Evolutionary conservation across 2,888 invertebrate species (phyloP), one percentile per base, ranked within the genome.

Genomic region (Chrysopilus asiliformis): DNA sequence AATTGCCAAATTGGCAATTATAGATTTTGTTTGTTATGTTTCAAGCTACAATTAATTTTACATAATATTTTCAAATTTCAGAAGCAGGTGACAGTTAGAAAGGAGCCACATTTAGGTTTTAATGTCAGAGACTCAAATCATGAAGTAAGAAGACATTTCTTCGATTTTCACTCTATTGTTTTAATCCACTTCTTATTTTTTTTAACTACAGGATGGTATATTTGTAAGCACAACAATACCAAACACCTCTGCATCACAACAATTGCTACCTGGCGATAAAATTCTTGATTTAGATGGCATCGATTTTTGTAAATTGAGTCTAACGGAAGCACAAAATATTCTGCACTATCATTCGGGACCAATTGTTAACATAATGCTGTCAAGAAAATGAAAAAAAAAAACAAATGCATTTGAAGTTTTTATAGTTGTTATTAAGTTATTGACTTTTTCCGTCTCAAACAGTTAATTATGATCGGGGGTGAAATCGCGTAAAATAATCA

Each of bases 211-310:
- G 24, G 24, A 53, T 45, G 60, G 60, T 19, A 60, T 60, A 34
- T 61, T 51, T 50, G 53, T 61, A 7, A 50, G 52, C 20, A 48
- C 52, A 8, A 49, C 55, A 4, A 49, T 48, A 22, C 53, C 55
- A 3, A 53, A 57, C 20, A 53, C 59, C 9, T 50, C 49, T 26
- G 60, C 57, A 10, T 47, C 53, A 13, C 45, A 49, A 26, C 42
- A 56, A 27, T 40, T 60, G 34, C 49, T 48, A 32, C 43, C 50
- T 3, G 50, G 53, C 39, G 61, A 60, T 37, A 60, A 60, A 46
- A 43, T 60, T 31, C 46, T 60, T 29, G 60, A 60, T 47, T 53
- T 60, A 16, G 60, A 61, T 42, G 59, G 60, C 10, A 49, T 53
- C 38, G 61, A 61, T 47, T 54, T 60, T 47, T 56, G 57, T 32